Evolutionary conservation across 2,888 invertebrate species (phyloP).

Genomic region (Drosophila mayaguana): DNA sequence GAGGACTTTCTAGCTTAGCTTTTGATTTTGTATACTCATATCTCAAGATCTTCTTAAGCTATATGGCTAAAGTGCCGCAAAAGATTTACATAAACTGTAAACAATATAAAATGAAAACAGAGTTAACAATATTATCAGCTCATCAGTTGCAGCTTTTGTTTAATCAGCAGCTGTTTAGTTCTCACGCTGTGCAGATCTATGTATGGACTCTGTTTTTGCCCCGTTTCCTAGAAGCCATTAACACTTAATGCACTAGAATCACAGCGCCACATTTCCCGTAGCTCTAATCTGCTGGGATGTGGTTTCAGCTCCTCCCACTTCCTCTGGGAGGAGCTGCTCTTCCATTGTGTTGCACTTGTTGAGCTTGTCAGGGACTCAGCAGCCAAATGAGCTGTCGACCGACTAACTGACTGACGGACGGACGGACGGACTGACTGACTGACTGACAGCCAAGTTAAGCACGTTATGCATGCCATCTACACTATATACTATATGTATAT

Average conservation of each 20-base stretch:
- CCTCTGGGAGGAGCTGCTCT: constrained; percentile 26
- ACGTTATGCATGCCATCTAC: constrained; percentile 62
- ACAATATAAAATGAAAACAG: neutral
- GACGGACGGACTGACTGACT: constrained; percentile 16
- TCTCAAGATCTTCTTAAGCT: neutral
- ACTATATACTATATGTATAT: constrained; percentile 6
- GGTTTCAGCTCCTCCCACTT: constrained; percentile 50
- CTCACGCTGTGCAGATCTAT: constrained; percentile 40
- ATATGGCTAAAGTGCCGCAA: neutral
- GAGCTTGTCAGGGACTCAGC: constrained; percentile 36
- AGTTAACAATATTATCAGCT: neutral
- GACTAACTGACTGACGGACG: constrained; percentile 32
- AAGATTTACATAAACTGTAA: neutral
- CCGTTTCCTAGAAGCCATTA: constrained; percentile 52
- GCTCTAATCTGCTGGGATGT: constrained; percentile 29
- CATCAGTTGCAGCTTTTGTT: constrained; percentile 5
- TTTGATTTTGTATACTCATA: neutral
- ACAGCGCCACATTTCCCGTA: constrained; percentile 35
- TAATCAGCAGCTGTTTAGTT: constrained; percentile 19
- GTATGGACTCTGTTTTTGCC: constrained; percentile 8
- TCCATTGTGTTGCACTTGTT: constrained; percentile 64
- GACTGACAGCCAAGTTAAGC: constrained; percentile 62
- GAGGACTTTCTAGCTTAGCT: neutral
- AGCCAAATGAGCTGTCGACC: constrained; percentile 34
- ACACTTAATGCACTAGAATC: constrained; percentile 55